phyloP scores from a whole-genome alignment of 2,888 invertebrate species.

The Campoplex capitator region DNA sequence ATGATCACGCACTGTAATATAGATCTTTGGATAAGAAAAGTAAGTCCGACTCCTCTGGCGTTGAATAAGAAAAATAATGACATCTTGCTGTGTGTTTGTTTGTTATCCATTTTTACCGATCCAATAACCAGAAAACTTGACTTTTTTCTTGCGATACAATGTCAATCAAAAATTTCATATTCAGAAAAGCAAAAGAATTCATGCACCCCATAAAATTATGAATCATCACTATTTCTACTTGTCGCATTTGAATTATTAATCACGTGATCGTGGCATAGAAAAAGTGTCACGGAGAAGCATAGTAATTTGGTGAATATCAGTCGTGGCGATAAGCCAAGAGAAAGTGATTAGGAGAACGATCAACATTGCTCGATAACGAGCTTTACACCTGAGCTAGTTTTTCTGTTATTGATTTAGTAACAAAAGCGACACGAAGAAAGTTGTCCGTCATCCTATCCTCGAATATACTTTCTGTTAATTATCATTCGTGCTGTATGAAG shows the following conservation, averaged over 20 bases:
- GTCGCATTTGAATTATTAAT: not conserved
- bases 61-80: too few relatives aligned
- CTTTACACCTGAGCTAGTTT: not conserved
- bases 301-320: not conserved
- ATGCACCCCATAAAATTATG: not conserved
- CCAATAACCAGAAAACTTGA: not conserved
- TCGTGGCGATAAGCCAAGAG: not conserved
- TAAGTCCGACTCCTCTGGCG: too few relatives aligned
- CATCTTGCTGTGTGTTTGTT: not conserved
- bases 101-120: not conserved
- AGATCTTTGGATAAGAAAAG: too few relatives aligned
- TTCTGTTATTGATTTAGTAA: not conserved
- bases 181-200: not conserved
- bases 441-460: not conserved
- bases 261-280: not conserved
- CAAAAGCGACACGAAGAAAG: not conserved
- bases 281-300: not conserved
- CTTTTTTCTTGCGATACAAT: not conserved
- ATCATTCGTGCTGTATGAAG: slow-evolving; percentile 12
- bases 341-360: slow-evolving; percentile 1
- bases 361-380: not conserved
- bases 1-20: too few relatives aligned
- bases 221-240: not conserved
- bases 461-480: slow-evolving; percentile 44
- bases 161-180: too few relatives aligned